Conservation (phyloP, 2,113 vertebrate species). For the Ptyas mucosa region DNA sequence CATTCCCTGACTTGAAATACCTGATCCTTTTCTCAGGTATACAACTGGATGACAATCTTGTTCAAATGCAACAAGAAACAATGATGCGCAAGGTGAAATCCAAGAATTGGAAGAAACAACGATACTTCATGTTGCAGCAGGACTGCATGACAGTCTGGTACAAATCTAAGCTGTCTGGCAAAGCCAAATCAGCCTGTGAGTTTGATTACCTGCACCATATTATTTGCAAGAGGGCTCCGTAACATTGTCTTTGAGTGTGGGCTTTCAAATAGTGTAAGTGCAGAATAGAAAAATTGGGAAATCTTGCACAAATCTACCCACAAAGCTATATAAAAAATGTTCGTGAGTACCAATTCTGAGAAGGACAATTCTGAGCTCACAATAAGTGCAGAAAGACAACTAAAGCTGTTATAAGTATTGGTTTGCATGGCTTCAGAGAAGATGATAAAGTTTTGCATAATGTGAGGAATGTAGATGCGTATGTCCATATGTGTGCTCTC, state of each 20-base stretch:
- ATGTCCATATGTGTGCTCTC: neutral
- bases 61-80: conserved; percentile 82
- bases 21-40: conserved; percentile 67
- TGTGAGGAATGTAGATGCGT: neutral
- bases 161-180: conserved; percentile 82
- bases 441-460: neutral
- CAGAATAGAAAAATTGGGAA: neutral
- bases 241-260: neutral
- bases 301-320: neutral
- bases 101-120: conserved; percentile 85
- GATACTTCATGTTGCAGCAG: conserved; percentile 87
- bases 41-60: conserved; percentile 74
- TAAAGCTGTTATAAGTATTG: neutral
- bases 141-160: conserved; percentile 92
- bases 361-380: neutral
- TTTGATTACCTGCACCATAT: conserved; percentile 10
- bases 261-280: neutral
- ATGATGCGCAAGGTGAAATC: conserved; percentile 91
- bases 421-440: neutral
- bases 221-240: neutral
- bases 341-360: neutral
- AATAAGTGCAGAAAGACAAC: neutral
- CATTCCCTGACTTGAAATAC: neutral
- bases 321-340: neutral
- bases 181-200: conserved; percentile 86